A percentile compares a stretch with the other conserved stretches of the same genome.
Conservation (phyloP, 2,888 invertebrate species). For the Thumatha senex region DNA sequence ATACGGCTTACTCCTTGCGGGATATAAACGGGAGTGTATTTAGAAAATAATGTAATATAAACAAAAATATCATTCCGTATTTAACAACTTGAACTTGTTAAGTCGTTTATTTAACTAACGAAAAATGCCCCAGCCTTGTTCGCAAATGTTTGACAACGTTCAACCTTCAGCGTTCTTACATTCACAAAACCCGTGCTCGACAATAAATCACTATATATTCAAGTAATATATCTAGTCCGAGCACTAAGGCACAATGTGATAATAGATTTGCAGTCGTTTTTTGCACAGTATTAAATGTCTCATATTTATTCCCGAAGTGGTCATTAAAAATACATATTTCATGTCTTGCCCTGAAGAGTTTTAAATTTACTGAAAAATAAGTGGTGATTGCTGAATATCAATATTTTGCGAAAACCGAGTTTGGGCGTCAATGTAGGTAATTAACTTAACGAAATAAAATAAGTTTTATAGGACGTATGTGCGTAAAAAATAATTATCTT, state of each 20-base stretch:
- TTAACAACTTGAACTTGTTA: no score
- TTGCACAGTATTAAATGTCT: slow-evolving; percentile 22
- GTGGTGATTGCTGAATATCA: slow-evolving; percentile 3
- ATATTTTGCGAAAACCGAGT: slow-evolving; percentile 6
- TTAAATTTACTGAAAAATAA: slow-evolving; percentile 13
- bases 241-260: slow-evolving; percentile 33
- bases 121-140: slow-evolving; percentile 42
- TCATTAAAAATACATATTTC: slow-evolving; percentile 40
- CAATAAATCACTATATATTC: slow-evolving; percentile 58
- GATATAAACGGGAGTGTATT: no score
- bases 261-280: slow-evolving; percentile 17
- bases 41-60: no score
- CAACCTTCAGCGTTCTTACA: slow-evolving; percentile 32
- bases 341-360: slow-evolving; percentile 14
- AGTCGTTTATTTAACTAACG: no score
- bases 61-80: no score
- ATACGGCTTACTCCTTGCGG: no score
- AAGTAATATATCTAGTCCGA: slow-evolving; percentile 55
- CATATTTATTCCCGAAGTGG: slow-evolving; percentile 7
- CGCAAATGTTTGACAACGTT: slow-evolving; percentile 51
- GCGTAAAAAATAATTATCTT: no score
- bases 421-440: no score
- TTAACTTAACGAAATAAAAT: no score
- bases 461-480: no score
- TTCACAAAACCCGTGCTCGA: slow-evolving; percentile 40